Conservation (phyloP, 2,888 invertebrate genomes). For the Scaptodrosophila latifasciaeformis region DNA sequence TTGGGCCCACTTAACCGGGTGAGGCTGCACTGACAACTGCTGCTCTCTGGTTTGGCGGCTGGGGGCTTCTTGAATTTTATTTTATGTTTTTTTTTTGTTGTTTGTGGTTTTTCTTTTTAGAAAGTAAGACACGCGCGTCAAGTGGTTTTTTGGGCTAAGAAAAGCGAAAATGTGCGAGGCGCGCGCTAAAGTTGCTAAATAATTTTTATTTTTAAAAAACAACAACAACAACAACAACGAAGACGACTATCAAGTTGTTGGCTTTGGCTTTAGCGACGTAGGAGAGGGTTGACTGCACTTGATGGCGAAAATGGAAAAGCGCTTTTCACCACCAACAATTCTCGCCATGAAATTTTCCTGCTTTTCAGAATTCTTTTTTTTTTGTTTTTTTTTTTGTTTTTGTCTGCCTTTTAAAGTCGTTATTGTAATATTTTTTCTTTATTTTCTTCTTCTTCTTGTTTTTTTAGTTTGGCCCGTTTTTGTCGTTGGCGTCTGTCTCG, state of each 20-base stretch:
- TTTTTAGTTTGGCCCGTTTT: slow-evolving; percentile 3
- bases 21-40: slow-evolving; percentile 9
- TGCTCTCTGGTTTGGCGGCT: slow-evolving; percentile 1
- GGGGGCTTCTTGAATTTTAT: no score
- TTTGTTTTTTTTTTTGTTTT: slow-evolving; percentile 5
- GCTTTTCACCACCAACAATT: slow-evolving; percentile 40
- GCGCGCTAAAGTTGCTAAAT: slow-evolving; percentile 12
- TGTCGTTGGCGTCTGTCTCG: slow-evolving; percentile 43
- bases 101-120: slow-evolving; percentile 39
- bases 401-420: background rate
- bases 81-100: slow-evolving; percentile 10
- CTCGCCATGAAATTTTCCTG: slow-evolving; percentile 23
- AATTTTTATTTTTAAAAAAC: slow-evolving; percentile 1
- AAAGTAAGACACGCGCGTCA: slow-evolving; percentile 55
- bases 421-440: slow-evolving; percentile 29
- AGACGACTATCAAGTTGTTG: no score
- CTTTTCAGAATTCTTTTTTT: slow-evolving; percentile 11
- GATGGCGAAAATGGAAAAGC: slow-evolving; percentile 65
- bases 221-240: background rate
- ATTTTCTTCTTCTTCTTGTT: slow-evolving; percentile 3
- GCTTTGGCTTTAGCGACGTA: background rate
- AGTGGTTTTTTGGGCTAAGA: slow-evolving; percentile 34
- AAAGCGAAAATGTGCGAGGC: slow-evolving; percentile 2
- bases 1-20: no score
- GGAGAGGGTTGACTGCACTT: slow-evolving; percentile 43